Conservation (phyloP, 2,113 vertebrate genomes). For the Perca schrenkii region DNA sequence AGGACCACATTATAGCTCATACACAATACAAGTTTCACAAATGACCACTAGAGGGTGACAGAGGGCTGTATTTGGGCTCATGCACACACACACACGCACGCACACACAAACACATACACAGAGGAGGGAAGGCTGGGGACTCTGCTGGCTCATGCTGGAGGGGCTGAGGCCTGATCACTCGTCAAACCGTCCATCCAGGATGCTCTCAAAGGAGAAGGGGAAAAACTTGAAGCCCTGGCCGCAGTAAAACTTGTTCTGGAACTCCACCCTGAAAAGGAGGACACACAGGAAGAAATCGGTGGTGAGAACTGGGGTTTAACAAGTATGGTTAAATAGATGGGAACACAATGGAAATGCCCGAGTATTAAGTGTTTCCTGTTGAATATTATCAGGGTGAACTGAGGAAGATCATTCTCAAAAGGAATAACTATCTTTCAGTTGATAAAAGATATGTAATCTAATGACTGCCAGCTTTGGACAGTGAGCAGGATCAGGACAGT, state of each 20-base stretch:
- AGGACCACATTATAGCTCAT: conserved; percentile 16
- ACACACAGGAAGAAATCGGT: conserved; percentile 16
- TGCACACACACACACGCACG: conserved; percentile 61
- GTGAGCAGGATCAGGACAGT: too few relatives aligned
- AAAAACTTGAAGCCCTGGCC: conserved; percentile 96
- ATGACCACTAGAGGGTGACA: conserved; percentile 62
- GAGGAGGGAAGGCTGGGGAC: conserved; percentile 14
- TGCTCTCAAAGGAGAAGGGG: conserved; percentile 96
- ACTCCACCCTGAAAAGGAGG: conserved; percentile 91
- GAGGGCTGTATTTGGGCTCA: conserved; percentile 55
- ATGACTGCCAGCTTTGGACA: too few relatives aligned
- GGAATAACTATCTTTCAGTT: too few relatives aligned
- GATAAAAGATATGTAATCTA: too few relatives aligned
- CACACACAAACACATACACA: conserved; percentile 26
- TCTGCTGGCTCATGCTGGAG: neutral
- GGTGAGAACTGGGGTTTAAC: neutral
- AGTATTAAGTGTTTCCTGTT: neutral
- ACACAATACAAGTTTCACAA: conserved; percentile 46
- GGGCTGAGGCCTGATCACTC: conserved; percentile 80
- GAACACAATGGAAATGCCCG: neutral
- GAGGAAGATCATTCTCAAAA: neutral
- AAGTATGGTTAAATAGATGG: neutral
- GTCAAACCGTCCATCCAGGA: conserved; percentile 93
- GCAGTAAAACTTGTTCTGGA: conserved; percentile 98
- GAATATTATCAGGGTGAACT: neutral